Evolutionary conservation across 1,140 invertebrate genomes (phyloP).

Genomic region (Amphibalanus amphitrite): DNA sequence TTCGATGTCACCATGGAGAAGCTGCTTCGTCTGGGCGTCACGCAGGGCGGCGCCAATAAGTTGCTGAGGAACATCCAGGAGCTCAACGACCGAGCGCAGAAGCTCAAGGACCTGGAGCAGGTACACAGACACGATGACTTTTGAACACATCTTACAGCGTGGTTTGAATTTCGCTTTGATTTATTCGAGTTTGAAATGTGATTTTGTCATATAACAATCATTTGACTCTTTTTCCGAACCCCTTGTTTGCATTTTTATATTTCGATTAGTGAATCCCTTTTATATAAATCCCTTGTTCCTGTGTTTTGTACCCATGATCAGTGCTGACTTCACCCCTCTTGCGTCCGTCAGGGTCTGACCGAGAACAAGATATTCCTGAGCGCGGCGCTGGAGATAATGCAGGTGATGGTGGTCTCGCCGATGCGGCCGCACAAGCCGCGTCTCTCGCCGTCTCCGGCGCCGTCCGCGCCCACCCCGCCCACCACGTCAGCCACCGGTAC

Average conservation of each 20-base stretch:
- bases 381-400: background rate
- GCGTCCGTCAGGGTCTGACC: background rate
- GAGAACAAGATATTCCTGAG: background rate
- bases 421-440: background rate
- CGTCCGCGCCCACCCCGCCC: no score
- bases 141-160: no score
- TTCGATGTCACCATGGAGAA: background rate
- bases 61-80: background rate
- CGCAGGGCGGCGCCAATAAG: background rate
- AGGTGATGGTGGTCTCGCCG: background rate
- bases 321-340: background rate
- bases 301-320: no score
- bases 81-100: background rate
- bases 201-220: no score
- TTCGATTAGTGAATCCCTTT: no score
- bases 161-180: no score
- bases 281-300: no score
- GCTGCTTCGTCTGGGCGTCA: background rate
- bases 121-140: no score
- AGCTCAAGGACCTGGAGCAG: background rate
- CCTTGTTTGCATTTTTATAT: no score
- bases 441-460: background rate
- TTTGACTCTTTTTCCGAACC: no score
- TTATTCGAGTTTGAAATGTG: no score
- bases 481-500: background rate